Conservation (phyloP, 2,888 invertebrate genomes). For the Stenodema calcarata region DNA sequence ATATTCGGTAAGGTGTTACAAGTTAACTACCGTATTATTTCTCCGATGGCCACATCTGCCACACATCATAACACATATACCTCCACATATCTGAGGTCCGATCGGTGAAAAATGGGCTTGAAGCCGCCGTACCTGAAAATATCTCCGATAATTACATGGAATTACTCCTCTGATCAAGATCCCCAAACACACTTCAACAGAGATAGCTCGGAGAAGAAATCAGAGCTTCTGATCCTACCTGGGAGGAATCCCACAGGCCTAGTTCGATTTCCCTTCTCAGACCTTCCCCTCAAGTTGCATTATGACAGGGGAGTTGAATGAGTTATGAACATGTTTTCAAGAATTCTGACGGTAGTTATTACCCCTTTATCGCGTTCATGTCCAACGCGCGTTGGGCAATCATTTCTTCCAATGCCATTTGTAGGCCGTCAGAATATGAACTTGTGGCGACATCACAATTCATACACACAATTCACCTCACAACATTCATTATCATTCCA, state of each 20-base stretch:
- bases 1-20: not conserved
- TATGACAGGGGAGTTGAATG: conserved; percentile 10
- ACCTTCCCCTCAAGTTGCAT: not conserved
- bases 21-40: not conserved
- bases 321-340: not conserved
- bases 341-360: conserved; percentile 19
- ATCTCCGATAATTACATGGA: conserved; percentile 20
- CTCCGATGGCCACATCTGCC: not conserved
- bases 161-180: not conserved
- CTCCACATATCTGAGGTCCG: not conserved
- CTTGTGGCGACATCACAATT: too few relatives aligned
- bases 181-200: not conserved
- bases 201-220: conserved; percentile 1
- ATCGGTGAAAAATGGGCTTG: not conserved
- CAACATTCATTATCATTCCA: too few relatives aligned
- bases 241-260: not conserved
- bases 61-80: not conserved
- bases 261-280: not conserved
- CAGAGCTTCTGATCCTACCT: conserved; percentile 27
- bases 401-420: not conserved
- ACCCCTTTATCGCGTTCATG: not conserved
- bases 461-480: too few relatives aligned
- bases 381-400: not conserved
- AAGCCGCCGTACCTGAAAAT: conserved; percentile 5
- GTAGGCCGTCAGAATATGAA: not conserved